phyloP scores from a whole-genome alignment of 1,140 invertebrate genomes.

The Andrena cerasifolii region DNA sequence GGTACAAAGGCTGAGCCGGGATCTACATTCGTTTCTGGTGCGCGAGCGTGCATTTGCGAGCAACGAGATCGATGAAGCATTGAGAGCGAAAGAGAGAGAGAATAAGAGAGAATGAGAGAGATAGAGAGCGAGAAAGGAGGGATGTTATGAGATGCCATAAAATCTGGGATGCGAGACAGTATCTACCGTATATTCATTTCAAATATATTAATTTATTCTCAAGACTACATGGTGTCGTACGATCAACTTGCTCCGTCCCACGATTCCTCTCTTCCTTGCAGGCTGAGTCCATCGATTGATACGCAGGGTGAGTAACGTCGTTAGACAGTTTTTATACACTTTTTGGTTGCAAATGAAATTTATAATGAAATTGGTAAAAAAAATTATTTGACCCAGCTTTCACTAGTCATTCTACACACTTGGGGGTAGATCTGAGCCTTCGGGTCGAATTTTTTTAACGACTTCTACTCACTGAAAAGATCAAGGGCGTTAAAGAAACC shows the following conservation, averaged over 20 bases:
- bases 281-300: not conserved
- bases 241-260: slow-evolving; percentile 17
- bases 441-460: no score
- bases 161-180: slow-evolving; percentile 77
- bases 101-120: no score
- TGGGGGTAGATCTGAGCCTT: no score
- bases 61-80: slow-evolving; percentile 49
- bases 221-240: slow-evolving; percentile 69
- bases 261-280: slow-evolving; percentile 4
- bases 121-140: not conserved
- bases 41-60: not conserved
- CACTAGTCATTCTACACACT: no score
- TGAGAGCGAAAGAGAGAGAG: no score
- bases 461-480: no score
- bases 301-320: not conserved
- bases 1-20: slow-evolving; percentile 5
- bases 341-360: no score
- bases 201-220: slow-evolving; percentile 84
- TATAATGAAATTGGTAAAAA: no score
- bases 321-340: no score
- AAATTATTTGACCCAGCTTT: no score
- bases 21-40: not conserved
- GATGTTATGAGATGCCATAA: slow-evolving; percentile 73
- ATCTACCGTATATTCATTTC: slow-evolving; percentile 82
- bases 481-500: no score